Conservation (phyloP, 2,888 invertebrate genomes). For the Deilephila elpenor region DNA sequence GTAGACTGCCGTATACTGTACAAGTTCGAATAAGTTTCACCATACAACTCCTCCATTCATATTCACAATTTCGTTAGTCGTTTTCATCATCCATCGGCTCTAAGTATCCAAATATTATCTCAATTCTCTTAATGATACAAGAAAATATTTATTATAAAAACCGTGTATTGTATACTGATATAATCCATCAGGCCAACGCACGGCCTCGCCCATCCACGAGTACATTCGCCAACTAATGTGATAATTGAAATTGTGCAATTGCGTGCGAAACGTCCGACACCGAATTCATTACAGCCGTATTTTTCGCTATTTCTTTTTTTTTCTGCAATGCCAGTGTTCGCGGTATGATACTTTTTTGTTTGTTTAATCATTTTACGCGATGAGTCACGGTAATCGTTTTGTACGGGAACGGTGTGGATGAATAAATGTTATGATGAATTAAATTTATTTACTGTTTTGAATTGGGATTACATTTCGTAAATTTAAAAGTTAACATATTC, state of each 20-base stretch:
- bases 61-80: no score
- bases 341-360: constrained; percentile 53
- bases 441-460: neutral
- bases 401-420: neutral
- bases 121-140: neutral
- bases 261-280: constrained; percentile 78
- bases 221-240: constrained; percentile 77
- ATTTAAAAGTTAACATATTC: neutral
- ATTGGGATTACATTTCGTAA: neutral
- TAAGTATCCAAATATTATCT: no score
- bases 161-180: constrained; percentile 34
- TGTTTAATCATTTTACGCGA: constrained; percentile 71
- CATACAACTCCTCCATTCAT: no score
- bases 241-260: constrained; percentile 86
- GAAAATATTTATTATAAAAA: constrained; percentile 3
- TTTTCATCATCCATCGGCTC: neutral
- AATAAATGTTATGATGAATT: neutral
- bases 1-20: no score
- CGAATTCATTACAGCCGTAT: constrained; percentile 80
- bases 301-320: constrained; percentile 67
- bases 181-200: constrained; percentile 61
- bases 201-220: constrained; percentile 54
- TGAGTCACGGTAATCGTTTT: constrained; percentile 46
- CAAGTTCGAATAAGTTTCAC: no score
- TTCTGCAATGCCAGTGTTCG: constrained; percentile 11